Evolutionary conservation across 2,888 invertebrate species (phyloP), one percentile per base, ranked within the genome.

Genomic region (Bellardia bayeri): DNA sequence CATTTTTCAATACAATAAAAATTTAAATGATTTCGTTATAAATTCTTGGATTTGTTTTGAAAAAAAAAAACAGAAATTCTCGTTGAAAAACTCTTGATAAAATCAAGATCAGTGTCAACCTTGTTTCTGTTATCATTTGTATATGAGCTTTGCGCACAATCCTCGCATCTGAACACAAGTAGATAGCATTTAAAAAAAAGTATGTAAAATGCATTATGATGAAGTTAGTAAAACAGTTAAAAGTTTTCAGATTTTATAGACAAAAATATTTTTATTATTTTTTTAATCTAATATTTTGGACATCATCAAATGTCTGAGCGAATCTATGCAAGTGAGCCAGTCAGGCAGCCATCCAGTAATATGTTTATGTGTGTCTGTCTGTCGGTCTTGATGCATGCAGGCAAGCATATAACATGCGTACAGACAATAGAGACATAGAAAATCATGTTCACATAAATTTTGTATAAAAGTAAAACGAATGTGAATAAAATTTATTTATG

Each of bases 371-470:
- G 13, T 45, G 13, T 45, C 11, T 11, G 11, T 11, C 9, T 45
- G 11, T 45, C 45, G 45, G 45, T 33, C 37, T 61, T 61, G 13
- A 8, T 58, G 4, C n/a, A 80, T 45, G 42, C 71, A 51, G n/a
- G 40, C 71, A 80, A 40, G 42, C 63, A 63, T 40, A 63, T 40
- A 63, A 63, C 40, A 63, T 54, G 40, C 63, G 69, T 13, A 71
- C 30, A 63, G 7, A 23, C 80, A 71, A 63, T 61, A 63, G 74
- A 45, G 37, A 14, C 45, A 74, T 82, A 64, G 16, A 81, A 68
- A 78, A 63, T 81, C 56, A 74, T 72, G 56, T 72, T 63, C 61
- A 49, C 49, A 69, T 42, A 40, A 40, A 40, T 58, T 75, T 58
- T 61, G 16, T 63, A 51, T 56, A 64, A 64, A 81, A 54, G 30